Conservation (phyloP, 2,888 invertebrate genomes). For the Myathropa florea region DNA sequence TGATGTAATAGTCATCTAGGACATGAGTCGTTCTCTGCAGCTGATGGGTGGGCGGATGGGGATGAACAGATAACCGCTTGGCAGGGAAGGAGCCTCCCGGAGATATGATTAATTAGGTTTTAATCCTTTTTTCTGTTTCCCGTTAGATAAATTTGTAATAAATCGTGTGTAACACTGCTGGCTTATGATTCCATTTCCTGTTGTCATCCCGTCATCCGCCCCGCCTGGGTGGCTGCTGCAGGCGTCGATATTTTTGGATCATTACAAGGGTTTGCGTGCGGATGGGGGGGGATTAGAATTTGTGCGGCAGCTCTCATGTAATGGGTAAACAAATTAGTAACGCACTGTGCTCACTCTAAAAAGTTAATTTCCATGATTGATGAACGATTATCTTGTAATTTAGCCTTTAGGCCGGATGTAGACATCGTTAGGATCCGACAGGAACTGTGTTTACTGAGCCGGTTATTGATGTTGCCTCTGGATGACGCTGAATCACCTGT, state of each 20-base stretch:
- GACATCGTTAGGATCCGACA: slow-evolving; percentile 22
- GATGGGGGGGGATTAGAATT: background rate
- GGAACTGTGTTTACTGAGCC: slow-evolving; percentile 3
- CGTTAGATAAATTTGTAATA: slow-evolving; percentile 21
- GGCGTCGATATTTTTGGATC: background rate
- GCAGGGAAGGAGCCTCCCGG: background rate
- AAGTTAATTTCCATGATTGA: slow-evolving; percentile 60
- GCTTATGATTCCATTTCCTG: slow-evolving; percentile 27
- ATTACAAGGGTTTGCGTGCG: background rate
- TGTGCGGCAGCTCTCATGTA: background rate
- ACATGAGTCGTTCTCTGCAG: background rate
- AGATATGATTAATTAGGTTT: slow-evolving; percentile 35
- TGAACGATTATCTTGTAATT: slow-evolving; percentile 48
- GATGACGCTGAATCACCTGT: slow-evolving; percentile 22
- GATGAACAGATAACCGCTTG: background rate
- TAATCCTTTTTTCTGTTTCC: slow-evolving; percentile 4
- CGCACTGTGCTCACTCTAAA: background rate
- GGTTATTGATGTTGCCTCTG: background rate
- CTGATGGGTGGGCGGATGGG: background rate
- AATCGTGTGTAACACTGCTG: slow-evolving; percentile 21
- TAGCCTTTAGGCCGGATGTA: slow-evolving; percentile 7
- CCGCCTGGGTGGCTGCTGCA: background rate
- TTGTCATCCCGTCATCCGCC: slow-evolving; percentile 3
- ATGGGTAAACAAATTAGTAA: slow-evolving; percentile 45
- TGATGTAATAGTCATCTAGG: slow-evolving; percentile 38